These are phyloP conservation scores for Melikaiella ostensackeni DNA, from an alignment of 2,888 invertebrate species.

Conservation along the genomic window DNA sequence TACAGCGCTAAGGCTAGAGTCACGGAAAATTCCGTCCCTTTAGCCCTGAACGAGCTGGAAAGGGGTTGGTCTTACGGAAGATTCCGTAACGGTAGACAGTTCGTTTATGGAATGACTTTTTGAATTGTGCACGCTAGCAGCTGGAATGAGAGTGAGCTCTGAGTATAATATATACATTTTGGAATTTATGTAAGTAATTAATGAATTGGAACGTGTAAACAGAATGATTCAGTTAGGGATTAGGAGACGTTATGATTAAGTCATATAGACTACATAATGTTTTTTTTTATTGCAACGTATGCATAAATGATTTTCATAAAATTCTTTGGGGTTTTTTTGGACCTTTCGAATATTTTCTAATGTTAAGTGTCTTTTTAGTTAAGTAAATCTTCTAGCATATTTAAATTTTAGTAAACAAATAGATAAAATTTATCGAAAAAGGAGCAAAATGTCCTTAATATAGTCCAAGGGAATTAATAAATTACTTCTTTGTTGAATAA, in stretches of 20 bases:
- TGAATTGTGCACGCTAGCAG: background rate
- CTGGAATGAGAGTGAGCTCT: background rate
- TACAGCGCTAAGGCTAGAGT: too few relatives aligned
- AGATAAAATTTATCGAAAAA: too few relatives aligned
- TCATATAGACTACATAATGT: conserved; percentile 46
- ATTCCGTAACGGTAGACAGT: too few relatives aligned
- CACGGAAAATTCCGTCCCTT: too few relatives aligned
- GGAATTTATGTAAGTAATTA: background rate
- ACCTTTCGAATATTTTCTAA: too few relatives aligned
- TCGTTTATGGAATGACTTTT: background rate
- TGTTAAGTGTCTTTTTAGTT: too few relatives aligned
- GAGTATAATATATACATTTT: background rate
- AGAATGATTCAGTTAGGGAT: conserved; percentile 44
- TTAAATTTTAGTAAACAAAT: background rate
- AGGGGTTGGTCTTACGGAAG: too few relatives aligned
- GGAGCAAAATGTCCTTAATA: too few relatives aligned
- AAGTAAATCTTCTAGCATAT: background rate
- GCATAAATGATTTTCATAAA: conserved; percentile 63
- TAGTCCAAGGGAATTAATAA: too few relatives aligned
- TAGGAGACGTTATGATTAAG: conserved; percentile 50
- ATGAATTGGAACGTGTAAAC: background rate
- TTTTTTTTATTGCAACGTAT: conserved; percentile 63
- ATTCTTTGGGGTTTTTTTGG: too few relatives aligned
- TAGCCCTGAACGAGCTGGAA: too few relatives aligned
- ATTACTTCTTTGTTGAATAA: background rate